Base-by-base conservation (phyloP, 2,797 vertebrate genomes). In the Oryzias sinensis region DNA sequence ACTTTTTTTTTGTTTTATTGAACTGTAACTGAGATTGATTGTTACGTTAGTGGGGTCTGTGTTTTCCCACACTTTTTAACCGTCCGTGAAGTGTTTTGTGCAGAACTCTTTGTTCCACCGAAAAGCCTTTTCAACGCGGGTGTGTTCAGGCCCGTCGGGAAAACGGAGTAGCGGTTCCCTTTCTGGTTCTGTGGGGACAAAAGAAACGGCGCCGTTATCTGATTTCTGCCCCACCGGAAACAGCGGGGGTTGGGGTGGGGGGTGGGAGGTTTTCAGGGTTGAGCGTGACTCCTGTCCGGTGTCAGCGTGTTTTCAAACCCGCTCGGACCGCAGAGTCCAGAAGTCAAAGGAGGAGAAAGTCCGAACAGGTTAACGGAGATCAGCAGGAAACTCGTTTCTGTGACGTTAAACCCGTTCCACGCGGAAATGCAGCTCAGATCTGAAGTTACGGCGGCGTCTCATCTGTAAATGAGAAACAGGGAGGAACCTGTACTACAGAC, bases 181-280 rank as follows among this genome's bases (percentile, higher is more conserved):
- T 49, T 56, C 56, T 25, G 64, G 43, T 18, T 65, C 48, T 43
- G 62, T 79, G 80, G 87, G 85, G 83, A 84, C 68, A 64, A 22
- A 62, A 63, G 68, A 59, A 53, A 67, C 72, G 55, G 52, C 61
- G 16, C 72, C 59, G 50, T 59, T 76, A 74, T 83, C 67, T 46
- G 60, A 42, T 76, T 64, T 65, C 59, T 61, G 49, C 20, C 43
- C 22, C 51, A 62, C 83, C 87, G 89, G 85, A 88, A 88, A 77
- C 76, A 44, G 65, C 17, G 48, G 14, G 20, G 20, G 20, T 22
- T 3, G 20, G 20, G 2, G 20, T 22, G 20, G 20, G 50, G 16
- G 15, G 74, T 18, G 59, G 27, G 17, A 18, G 25, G 27, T 29
- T 18, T 43, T 68, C 59, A 40, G 65, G 54, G 60, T 64, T 56